Base-by-base conservation (phyloP, 2,113 vertebrate genomes). In the Melanostigma gelatinosum region DNA sequence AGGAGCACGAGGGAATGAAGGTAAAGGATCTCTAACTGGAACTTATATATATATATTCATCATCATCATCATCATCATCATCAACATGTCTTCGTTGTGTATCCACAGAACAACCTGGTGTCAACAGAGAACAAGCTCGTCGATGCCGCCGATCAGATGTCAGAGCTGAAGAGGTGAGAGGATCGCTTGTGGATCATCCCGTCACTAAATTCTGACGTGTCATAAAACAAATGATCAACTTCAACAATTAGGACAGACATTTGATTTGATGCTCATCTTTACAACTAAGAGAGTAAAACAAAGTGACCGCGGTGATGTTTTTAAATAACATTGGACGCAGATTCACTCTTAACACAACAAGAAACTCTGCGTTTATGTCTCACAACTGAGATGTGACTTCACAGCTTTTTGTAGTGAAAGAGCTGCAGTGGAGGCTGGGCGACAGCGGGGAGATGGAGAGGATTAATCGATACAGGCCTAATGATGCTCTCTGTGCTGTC, bases 141-240 rank as follows among this genome's bases (percentile, higher is more conserved):
- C 50, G 96, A 97, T 83, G 96, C 98, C 75, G 95, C 94, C 34
- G 94, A 93, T 18, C 94, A 97, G 91, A 97, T 97, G 79, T 96
- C 96, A 44, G 97, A 98, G 58, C 91, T 99, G 79, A 99, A 96
- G 94, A 99, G 97, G 98, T 99, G 94, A 96, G 85, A 40, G 29
- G 15, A 34, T 50, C 22, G 6, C 22, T 50, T 29, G 29, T 29
- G 29, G 29, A 29, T 29, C 29, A 32, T 32, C 32, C 3, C 32
- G 4, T 32, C 32, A 32, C 32, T 32, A 32, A 32, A 32, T 32
- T 32, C 32, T 32, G 29, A 29, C 29, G 29, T 29, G 3, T 29
- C 29, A 29, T 29, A 29, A 29, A 29, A 29, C 29, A 29, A 29
- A 29, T 29, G 29, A 29, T 29, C 2, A 29, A 29, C 29, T 32